Evolutionary conservation across 2,888 invertebrate species (phyloP).

Genomic region (Lottia scabra): DNA sequence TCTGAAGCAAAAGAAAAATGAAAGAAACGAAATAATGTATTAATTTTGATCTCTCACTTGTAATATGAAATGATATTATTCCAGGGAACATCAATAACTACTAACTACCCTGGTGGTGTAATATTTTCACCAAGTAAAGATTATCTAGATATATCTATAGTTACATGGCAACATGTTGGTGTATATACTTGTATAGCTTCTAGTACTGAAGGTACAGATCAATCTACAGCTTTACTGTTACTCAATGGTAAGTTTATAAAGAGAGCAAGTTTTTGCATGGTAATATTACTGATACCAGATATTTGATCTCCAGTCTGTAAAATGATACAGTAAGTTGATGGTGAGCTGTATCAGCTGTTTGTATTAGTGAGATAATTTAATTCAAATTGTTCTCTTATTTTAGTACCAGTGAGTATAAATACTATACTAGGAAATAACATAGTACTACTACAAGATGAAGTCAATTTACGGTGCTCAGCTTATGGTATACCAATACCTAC

Average conservation of each 20-base stretch:
- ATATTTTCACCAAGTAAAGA: constrained; percentile 6
- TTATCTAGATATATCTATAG: constrained; percentile 23
- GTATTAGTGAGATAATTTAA: too few species aligned
- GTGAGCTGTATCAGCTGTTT: too few species aligned
- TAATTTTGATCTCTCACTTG: too few species aligned
- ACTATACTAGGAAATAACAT: constrained; percentile 46
- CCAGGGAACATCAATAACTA: not conserved
- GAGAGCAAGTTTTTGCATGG: too few species aligned
- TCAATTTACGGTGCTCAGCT: constrained; percentile 48
- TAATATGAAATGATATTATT: not conserved
- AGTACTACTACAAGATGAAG: constrained; percentile 44
- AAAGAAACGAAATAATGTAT: too few species aligned
- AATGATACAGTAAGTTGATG: too few species aligned
- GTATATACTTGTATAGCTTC: constrained; percentile 52
- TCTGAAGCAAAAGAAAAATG: too few species aligned
- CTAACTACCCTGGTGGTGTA: not conserved
- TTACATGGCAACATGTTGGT: constrained; percentile 52
- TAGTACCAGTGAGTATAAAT: constrained; percentile 50
- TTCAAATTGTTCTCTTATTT: too few species aligned
- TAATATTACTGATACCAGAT: not conserved
- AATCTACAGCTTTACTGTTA: constrained; percentile 33
- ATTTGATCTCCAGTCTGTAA: not conserved
- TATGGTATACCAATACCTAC: constrained; percentile 51
- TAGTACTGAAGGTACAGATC: constrained; percentile 41
- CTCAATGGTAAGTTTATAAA: constrained; percentile 47